Evolutionary conservation across 2,888 invertebrate species (phyloP), one percentile per base, ranked within the genome.

Genomic region (Trissonchulus sp.): DNA sequence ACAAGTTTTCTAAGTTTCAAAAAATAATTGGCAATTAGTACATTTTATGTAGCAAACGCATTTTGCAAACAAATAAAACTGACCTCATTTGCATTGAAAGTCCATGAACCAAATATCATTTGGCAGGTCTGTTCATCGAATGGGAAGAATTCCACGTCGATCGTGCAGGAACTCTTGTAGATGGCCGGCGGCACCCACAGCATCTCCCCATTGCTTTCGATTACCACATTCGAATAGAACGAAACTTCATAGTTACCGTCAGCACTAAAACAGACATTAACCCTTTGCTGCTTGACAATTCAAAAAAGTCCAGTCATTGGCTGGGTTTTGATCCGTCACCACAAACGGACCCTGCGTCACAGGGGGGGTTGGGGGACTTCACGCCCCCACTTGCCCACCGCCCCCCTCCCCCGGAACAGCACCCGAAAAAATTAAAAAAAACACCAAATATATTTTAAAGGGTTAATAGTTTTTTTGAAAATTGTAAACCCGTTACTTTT

Each of bases 181-280:
- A 99, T 99, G 74, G 99, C 98, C 68, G 99, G 99, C 2, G 99
- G 99, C 60, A 99, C 96, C 98, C 98, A 99, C 63, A 97, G 88
- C 31, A 99, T 94, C 87, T 93, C 92, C 38, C 97, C 97, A 80
- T 91, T 91, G 30, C 93, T 92, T 87, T 95, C 94, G 82, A 99
- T 94, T 77, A 99, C 89, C 48, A 98, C 95, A 89, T 98, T 98
- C 74, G 96, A 95, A 87, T 97, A 96, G 88, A 97, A 99, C 80
- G 97, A 92, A 77, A 98, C 98, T 88, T 99, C 98, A 87, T 99
- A 99, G 87, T 98, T 98, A 76, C 99, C 99, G 87, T 99, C 99
- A 84, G 99, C 99, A 87, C 98, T 98, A 88, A 68, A 82, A 78
- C 88, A 83, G 75, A 77, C 95, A n/a, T n/a, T n/a, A n/a, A n/a